Evolutionary conservation across 53 echinoderm and acorn worm species (phyloP).

Genomic region (Paelopatides confundens): DNA sequence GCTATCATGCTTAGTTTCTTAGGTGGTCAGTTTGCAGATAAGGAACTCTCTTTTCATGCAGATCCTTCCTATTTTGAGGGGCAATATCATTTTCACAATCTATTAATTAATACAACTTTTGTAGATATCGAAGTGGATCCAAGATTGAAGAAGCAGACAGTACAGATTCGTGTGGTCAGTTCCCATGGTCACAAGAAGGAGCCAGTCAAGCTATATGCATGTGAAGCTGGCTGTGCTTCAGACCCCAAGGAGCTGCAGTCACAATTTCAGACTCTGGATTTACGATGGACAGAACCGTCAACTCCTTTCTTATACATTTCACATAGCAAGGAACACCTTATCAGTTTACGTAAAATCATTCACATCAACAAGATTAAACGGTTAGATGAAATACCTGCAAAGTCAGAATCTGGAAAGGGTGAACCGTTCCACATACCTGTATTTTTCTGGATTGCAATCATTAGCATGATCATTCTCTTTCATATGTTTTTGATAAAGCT

Average conservation of each 20-base stretch:
- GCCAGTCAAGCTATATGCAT: constrained; percentile 72
- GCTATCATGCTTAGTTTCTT: constrained; percentile 95
- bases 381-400: constrained; percentile 78
- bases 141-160: constrained; percentile 50
- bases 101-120: constrained; percentile 85
- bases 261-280: constrained; percentile 68
- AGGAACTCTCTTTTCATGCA: constrained; percentile 95
- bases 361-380: constrained; percentile 86
- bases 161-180: constrained; percentile 60
- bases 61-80: constrained; percentile 83
- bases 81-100: constrained; percentile 79
- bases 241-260: constrained; percentile 71
- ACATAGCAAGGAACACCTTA: constrained; percentile 85
- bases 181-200: constrained; percentile 36
- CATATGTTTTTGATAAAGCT: constrained; percentile 84
- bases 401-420: constrained; percentile 34
- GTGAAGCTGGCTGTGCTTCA: constrained; percentile 86
- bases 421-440: constrained; percentile 84
- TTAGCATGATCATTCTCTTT: constrained; percentile 81
- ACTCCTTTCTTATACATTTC: constrained; percentile 95
- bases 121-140: constrained; percentile 81
- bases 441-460: constrained; percentile 83
- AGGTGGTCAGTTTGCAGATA: constrained; percentile 89
- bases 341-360: constrained; percentile 82
- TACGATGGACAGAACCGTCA: constrained; percentile 93